phyloP scores from a whole-genome alignment of 2,797 vertebrate genomes.

The Mycteria americana region DNA sequence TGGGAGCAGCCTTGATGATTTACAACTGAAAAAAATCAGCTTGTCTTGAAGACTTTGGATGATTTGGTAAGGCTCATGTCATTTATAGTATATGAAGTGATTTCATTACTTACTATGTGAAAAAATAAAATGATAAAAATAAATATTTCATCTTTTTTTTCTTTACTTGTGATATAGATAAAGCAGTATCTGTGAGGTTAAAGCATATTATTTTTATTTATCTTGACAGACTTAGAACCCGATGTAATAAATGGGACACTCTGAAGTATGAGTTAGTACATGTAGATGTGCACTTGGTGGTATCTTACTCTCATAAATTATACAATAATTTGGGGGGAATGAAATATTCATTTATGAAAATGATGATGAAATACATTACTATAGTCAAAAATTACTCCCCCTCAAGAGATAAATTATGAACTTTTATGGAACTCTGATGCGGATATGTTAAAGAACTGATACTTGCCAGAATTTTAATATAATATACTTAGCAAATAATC shows the following conservation, averaged over 20 bases:
- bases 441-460: background rate
- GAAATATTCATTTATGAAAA: slow-evolving; percentile 45
- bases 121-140: background rate
- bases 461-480: background rate
- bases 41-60: background rate
- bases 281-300: background rate
- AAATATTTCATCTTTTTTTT: background rate
- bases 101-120: background rate
- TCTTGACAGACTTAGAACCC: background rate
- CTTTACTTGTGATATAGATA: background rate
- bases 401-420: slow-evolving; percentile 38
- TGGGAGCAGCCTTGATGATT: background rate
- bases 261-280: background rate
- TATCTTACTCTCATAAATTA: slow-evolving; percentile 1
- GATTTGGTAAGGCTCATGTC: background rate
- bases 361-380: background rate
- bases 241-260: background rate
- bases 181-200: background rate
- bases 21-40: background rate
- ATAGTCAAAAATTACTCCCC: background rate
- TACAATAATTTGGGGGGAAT: background rate
- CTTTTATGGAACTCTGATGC: background rate
- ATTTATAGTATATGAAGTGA: background rate
- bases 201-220: background rate
- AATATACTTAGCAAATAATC: background rate